Percentiles rank a stretch among this genome's conserved stretches.
phyloP scores from a whole-genome alignment of 1,140 invertebrate species.

The Condylostylus longicornis region DNA sequence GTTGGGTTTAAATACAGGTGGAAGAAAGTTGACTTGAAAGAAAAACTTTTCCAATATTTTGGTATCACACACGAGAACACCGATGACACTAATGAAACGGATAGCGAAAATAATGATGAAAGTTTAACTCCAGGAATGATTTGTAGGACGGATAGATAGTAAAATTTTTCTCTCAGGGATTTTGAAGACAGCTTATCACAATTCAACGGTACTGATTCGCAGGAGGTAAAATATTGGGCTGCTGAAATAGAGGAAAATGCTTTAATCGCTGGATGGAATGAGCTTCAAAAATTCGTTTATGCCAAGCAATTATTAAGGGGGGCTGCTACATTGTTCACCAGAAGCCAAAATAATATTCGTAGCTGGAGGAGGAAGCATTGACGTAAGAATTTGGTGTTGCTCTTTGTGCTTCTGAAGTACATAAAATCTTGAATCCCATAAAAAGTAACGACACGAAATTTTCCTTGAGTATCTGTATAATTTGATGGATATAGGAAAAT shows the following conservation, averaged over 20 bases:
- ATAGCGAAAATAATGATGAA: too few species aligned
- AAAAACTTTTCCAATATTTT: too few species aligned
- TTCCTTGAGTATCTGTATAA: constrained; percentile 4
- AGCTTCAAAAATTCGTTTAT: constrained; percentile 4
- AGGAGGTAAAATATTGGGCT: constrained; percentile 1
- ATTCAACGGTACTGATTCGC: not conserved
- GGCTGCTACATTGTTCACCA: constrained; percentile 1
- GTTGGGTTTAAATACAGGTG: too few species aligned
- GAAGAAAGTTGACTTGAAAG: too few species aligned
- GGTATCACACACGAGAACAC: too few species aligned
- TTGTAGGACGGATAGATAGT: too few species aligned
- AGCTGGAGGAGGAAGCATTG: not conserved
- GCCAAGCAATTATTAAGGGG: constrained; percentile 5
- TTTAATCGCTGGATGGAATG: not conserved
- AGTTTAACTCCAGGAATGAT: too few species aligned
- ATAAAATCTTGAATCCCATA: not conserved
- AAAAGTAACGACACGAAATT: not conserved
- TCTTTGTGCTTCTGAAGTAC: not conserved
- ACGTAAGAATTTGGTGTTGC: not conserved
- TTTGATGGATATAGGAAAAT: constrained; percentile 2
- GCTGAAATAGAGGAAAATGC: constrained; percentile 4
- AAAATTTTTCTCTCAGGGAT: constrained; percentile 1
- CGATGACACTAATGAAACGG: too few species aligned
- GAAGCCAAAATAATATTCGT: constrained; percentile 1
- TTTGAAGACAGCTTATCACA: constrained; percentile 1